Evolutionary conservation across 2,797 vertebrate genomes (phyloP), one percentile per base, ranked within the genome.

Genomic region (Otolemur crassicaudatus): DNA sequence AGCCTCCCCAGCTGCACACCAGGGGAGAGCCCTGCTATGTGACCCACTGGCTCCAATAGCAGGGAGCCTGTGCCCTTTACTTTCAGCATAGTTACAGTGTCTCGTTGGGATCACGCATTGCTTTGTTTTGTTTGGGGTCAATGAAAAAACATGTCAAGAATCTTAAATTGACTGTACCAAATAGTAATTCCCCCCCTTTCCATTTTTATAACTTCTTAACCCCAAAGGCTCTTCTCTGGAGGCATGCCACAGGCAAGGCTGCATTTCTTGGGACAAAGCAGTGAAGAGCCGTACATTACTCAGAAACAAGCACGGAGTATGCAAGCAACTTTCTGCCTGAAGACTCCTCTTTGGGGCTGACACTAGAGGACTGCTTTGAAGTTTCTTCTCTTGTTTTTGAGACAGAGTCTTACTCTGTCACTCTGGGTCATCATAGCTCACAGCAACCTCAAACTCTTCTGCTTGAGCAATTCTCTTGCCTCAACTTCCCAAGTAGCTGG

Each of bases 1-100:
- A 6, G 56, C 27, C 40, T 46, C 34, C n/a, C 61, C 23, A 65
- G 27, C 34, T 17, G 11, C 0, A 10, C 3, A 46, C 29, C 25
- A 8, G 2, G 16, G 37, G 23, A 73, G 60, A 0, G 0, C 19
- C 14, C 17, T 22, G 4, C 2, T 17, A 2, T 1, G 0, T 49
- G 80, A n/a, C 34, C 19, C 37, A 14, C 17, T 65, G 23, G 40
- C 37, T 92, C 56, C 29, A 31, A 72, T 8, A 14, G 1, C 1
- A 0, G 10, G 22, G 37, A 22, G 8, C 23, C 56, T 1, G 6
- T 27, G 58, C 8, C 31, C 53, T 4, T 63, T 17, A 46, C 4
- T 89, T 80, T 73, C 17, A 82, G 27, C 40, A 23, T 2, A 11
- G 23, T 53, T 34, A 61, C 7, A 58, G 34, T 63, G 29, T 17